Percentiles rank a stretch among this genome's conserved stretches.
These are phyloP conservation scores for Drosophila ohnishii DNA, from an alignment of 1,140 invertebrate species.

Conservation along the genomic window DNA sequence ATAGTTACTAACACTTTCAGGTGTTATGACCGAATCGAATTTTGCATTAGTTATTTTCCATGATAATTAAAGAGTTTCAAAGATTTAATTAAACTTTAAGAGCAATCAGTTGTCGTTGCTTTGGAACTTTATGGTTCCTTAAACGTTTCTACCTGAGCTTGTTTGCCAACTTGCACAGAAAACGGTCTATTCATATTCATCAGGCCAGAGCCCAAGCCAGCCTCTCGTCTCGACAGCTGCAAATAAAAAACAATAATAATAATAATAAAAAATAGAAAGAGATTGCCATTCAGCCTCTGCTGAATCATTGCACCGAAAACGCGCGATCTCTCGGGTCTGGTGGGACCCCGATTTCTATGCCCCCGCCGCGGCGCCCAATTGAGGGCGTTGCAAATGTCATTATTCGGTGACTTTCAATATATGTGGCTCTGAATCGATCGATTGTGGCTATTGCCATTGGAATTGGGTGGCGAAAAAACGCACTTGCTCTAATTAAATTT, in stretches of 20 bases:
- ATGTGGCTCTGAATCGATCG: background rate
- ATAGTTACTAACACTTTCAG: background rate
- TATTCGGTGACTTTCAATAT: constrained; percentile 25
- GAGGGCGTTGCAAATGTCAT: constrained; percentile 49
- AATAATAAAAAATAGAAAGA: constrained; percentile 13
- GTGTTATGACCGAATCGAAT: background rate
- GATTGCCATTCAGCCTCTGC: constrained; percentile 23
- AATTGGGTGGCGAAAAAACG: constrained; percentile 14
- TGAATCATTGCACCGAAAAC: constrained; percentile 41
- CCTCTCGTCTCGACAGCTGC: constrained; percentile 44
- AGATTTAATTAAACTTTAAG: background rate
- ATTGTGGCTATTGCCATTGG: background rate
- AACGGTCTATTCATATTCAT: constrained; percentile 48
- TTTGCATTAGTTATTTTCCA: background rate
- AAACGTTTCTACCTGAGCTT: constrained; percentile 46
- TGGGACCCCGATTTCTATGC: constrained; percentile 37
- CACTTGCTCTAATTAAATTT: constrained; percentile 22
- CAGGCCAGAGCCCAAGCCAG: background rate
- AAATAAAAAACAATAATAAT: constrained; percentile 17
- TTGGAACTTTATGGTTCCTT: background rate
- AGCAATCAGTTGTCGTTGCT: constrained; percentile 5
- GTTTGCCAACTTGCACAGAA: constrained; percentile 31
- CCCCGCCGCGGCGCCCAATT: constrained; percentile 12
- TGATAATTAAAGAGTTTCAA: background rate
- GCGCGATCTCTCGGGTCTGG: constrained; percentile 12